These are phyloP conservation scores for Hylaeus anthracinus DNA, from an alignment of 1,140 invertebrate species.

Conservation along the genomic window DNA sequence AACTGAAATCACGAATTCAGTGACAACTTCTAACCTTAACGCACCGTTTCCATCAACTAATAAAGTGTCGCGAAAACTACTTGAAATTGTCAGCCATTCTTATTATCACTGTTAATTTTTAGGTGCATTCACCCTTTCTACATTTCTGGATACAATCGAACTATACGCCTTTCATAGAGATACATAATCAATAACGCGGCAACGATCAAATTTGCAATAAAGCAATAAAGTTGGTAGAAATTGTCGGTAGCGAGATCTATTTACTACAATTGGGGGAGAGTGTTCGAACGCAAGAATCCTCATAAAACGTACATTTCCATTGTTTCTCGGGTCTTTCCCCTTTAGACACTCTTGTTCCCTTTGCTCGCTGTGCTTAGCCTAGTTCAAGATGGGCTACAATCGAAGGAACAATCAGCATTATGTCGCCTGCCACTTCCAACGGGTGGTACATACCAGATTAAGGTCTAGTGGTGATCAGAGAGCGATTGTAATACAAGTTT, in stretches of 20 bases:
- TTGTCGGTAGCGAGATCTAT: background rate
- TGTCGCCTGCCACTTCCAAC: constrained; percentile 42
- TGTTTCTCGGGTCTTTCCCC: constrained; percentile 27
- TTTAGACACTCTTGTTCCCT: constrained; percentile 27
- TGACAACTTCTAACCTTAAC: no score
- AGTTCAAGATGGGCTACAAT: constrained; percentile 51
- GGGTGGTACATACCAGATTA: constrained; percentile 62
- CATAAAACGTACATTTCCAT: constrained; percentile 25
- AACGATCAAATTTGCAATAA: background rate
- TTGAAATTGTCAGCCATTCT: no score
- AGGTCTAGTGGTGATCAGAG: constrained; percentile 73
- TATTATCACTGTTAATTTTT: no score
- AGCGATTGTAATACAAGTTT: constrained; percentile 48
- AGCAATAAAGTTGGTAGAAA: background rate
- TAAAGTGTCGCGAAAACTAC: no score
- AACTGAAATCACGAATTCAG: no score
- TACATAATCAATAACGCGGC: no score
- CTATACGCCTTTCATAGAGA: no score
- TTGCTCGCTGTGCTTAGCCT: constrained; percentile 47
- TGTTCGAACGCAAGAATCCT: background rate
- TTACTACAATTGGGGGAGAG: background rate
- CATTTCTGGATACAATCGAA: no score
- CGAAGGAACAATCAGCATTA: constrained; percentile 67
- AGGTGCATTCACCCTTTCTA: no score
- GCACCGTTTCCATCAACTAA: no score